Percentiles rank a stretch among this genome's conserved stretches.
Evolutionary conservation across 2,888 invertebrate genomes (phyloP).

Genomic region (Incurvaria masculella): DNA sequence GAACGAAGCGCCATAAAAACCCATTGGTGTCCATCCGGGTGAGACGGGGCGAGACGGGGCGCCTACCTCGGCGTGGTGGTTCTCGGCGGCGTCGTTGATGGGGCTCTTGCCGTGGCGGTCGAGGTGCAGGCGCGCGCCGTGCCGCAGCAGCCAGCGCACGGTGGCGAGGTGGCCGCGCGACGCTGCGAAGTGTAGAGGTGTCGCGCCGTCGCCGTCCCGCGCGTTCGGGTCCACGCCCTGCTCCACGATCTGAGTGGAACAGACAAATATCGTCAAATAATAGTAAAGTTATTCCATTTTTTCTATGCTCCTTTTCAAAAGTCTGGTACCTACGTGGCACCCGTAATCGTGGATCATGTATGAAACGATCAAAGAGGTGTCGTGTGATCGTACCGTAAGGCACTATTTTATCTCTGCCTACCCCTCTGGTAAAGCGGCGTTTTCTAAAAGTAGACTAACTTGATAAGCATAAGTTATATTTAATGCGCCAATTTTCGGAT

Average conservation of each 20-base stretch:
- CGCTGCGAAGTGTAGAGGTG: slow-evolving; percentile 86
- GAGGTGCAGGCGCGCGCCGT: slow-evolving; percentile 75
- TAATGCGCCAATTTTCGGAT: too few species aligned
- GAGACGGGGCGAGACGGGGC: slow-evolving; percentile 1
- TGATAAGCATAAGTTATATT: too few species aligned
- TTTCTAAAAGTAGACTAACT: too few species aligned
- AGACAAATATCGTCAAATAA: too few species aligned
- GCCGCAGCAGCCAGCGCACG: slow-evolving; percentile 78
- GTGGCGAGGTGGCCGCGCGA: slow-evolving; percentile 79
- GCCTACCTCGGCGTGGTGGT: slow-evolving; percentile 81
- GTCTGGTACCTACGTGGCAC: too few species aligned
- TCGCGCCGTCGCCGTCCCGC: slow-evolving; percentile 84
- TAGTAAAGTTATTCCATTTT: too few species aligned
- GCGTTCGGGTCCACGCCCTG: slow-evolving; percentile 83
- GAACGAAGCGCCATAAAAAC: neutral
- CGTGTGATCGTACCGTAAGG: too few species aligned
- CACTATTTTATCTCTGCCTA: too few species aligned
- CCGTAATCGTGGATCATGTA: too few species aligned
- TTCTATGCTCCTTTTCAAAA: too few species aligned
- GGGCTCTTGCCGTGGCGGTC: slow-evolving; percentile 90
- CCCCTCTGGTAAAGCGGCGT: too few species aligned
- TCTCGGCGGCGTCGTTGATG: slow-evolving; percentile 88
- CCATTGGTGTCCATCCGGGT: neutral
- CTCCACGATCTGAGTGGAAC: slow-evolving; percentile 73
- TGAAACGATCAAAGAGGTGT: too few species aligned